Conservation (phyloP, 2,113 vertebrate species). For the Apeltes quadracus region DNA sequence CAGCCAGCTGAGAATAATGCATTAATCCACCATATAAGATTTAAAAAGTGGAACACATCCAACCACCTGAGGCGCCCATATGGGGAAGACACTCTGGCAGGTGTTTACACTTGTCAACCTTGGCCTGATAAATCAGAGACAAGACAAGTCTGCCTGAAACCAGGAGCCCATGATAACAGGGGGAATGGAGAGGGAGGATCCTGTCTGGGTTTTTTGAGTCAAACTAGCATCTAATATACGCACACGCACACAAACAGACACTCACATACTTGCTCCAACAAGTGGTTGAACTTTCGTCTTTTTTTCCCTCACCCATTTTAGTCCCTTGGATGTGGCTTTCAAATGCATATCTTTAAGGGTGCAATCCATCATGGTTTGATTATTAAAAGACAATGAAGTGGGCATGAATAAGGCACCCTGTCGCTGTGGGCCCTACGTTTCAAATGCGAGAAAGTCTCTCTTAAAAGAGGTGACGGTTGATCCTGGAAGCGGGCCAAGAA, state of each 20-base stretch:
- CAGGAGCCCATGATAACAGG: conserved; percentile 61
- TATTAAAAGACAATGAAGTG: conserved; percentile 73
- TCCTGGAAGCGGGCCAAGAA: conserved; percentile 67
- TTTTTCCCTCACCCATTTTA: conserved; percentile 19
- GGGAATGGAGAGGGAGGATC: conserved; percentile 48
- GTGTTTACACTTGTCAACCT: conserved; percentile 75
- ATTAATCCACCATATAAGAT: conserved; percentile 56
- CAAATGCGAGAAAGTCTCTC: conserved; percentile 57
- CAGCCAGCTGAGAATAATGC: conserved; percentile 51
- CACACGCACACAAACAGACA: conserved; percentile 1
- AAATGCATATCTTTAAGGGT: conserved; percentile 54
- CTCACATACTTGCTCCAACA: conserved; percentile 18
- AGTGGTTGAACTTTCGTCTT: conserved; percentile 37
- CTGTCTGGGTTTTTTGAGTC: conserved; percentile 43
- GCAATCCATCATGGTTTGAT: conserved; percentile 77
- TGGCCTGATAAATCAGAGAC: conserved; percentile 69
- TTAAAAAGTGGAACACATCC: conserved; percentile 65
- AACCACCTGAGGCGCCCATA: conserved; percentile 59
- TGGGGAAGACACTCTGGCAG: conserved; percentile 60
- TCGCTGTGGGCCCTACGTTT: conserved; percentile 56
- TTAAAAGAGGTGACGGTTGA: conserved; percentile 72
- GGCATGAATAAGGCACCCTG: conserved; percentile 76
- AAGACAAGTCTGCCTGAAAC: conserved; percentile 61
- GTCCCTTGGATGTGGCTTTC: conserved; percentile 47
- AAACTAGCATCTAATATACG: conserved; percentile 41